Percentiles rank a stretch among this genome's conserved stretches.
These are phyloP conservation scores for Lepidocolaptes lacrymiger DNA, from an alignment of 2,797 vertebrate species.

Conservation along the genomic window DNA sequence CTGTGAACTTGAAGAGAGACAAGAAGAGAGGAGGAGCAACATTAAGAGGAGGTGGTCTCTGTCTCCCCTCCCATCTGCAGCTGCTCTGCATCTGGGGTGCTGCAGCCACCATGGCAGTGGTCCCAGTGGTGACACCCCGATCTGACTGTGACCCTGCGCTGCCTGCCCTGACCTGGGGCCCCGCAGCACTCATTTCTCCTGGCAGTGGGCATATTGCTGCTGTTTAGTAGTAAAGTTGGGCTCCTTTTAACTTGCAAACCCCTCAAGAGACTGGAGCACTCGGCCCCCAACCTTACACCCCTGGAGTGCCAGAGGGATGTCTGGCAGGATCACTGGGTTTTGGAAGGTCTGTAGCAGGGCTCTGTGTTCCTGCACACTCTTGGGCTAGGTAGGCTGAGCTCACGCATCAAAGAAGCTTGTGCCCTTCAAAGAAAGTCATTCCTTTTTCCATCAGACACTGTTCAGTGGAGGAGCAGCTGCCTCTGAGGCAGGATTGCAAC, in stretches of 20 bases:
- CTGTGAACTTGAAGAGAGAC: background rate
- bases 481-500: background rate
- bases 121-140: rapidly evolving
- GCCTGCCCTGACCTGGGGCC: background rate
- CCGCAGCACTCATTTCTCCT: rapidly evolving
- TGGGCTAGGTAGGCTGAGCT: constrained; percentile 3
- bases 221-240: background rate
- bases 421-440: constrained; percentile 67
- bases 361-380: background rate
- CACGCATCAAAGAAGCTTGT: constrained; percentile 7
- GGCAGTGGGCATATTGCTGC: background rate
- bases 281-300: rapidly evolving
- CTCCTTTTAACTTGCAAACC: background rate
- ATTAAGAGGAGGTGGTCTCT: rapidly evolving
- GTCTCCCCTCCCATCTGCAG: background rate
- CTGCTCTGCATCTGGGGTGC: background rate
- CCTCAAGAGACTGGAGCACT: background rate
- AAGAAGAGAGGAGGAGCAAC: background rate
- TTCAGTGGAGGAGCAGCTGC: background rate
- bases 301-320: rapidly evolving
- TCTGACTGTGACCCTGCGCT: background rate
- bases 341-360: background rate
- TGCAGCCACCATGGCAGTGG: background rate
- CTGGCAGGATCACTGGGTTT: background rate
- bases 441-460: background rate